These are phyloP conservation scores for Rhizomys pruinosus DNA, from an alignment of 2,113 vertebrate species.

Conservation along the genomic window DNA sequence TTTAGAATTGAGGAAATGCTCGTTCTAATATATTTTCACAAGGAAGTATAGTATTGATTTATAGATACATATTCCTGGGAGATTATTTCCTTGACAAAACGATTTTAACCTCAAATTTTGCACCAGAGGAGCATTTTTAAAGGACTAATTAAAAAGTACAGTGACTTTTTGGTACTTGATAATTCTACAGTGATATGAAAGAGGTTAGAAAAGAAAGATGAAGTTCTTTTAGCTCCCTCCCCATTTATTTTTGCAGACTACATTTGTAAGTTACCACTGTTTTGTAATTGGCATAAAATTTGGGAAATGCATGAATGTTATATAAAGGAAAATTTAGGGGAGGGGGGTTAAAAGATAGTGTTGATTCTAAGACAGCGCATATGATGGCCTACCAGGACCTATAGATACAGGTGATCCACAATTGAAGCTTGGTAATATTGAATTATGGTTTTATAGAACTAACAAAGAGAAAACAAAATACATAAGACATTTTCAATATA, in stretches of 20 bases:
- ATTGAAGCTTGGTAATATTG: too few relatives aligned
- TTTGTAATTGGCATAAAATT: slow-evolving; percentile 32
- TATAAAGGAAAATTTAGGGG: slow-evolving; percentile 22
- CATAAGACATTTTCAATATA: too few relatives aligned
- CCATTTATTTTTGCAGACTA: not conserved
- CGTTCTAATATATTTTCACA: not conserved
- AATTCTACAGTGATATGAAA: not conserved
- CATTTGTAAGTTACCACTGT: slow-evolving; percentile 10
- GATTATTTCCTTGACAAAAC: slow-evolving; percentile 31
- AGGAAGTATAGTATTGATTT: not conserved
- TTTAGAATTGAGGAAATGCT: not conserved
- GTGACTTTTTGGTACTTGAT: slow-evolving; percentile 38
- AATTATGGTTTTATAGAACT: too few relatives aligned
- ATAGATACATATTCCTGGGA: not conserved
- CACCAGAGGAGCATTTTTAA: not conserved
- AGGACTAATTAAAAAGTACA: slow-evolving; percentile 32
- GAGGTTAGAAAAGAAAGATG: not conserved
- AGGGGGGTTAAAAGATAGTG: too few relatives aligned
- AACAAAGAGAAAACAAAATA: too few relatives aligned
- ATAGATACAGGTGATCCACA: too few relatives aligned
- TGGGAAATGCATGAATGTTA: slow-evolving; percentile 25
- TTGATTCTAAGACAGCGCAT: too few relatives aligned
- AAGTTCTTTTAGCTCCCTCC: slow-evolving; percentile 4
- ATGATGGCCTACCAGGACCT: too few relatives aligned
- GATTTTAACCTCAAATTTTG: slow-evolving; percentile 24